Base-by-base conservation (phyloP, 2,113 vertebrate genomes). In the Hippoglossus stenolepis region DNA sequence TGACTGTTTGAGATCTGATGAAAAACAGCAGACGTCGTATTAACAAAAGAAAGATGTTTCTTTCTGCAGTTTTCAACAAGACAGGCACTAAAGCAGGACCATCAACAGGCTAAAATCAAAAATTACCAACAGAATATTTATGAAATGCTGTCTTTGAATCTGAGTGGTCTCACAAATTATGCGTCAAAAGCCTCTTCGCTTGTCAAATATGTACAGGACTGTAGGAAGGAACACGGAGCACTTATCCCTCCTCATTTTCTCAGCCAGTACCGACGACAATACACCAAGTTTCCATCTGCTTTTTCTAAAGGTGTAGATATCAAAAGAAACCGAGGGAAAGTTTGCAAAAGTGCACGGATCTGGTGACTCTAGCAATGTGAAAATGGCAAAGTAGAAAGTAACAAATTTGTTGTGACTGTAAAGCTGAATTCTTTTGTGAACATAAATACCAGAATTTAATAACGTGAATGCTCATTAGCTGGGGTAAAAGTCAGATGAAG, bases 381-480 rank as follows among this genome's bases (percentile, higher is more conserved):
- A 72, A 61, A 73, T 13, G 10, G 15, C 2, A 62, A 51, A 20
- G 12, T 20, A 68, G 66, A 51, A 79, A 31, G 31, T 31, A 7
- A 67, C n/a, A 31, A 35, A 43, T 62, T 38, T 31, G n/a, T 64
- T 43, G 31, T 10, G 18, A 49, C 2, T 10, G 21, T 8, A 1
- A 7, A 31, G n/a, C 23, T 31, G 7, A 24, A 54, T 53, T 76
- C 6, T 70, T 73, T 43, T 28, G 15, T 51, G 24, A 71, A 74
- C 10, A 51, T 62, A 59, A 67, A 65, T 26, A 59, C 21, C 15
- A 63, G 13, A 47, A 74, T 62, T 61, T 40, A 70, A 49, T 61
- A 43, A 70, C 12, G 10, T 65, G 43, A 63, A 40, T 81, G 69
- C 31, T 70, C 62, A 82, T 76, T 58, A 70, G 47, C 21, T 5